Evolutionary conservation across 1,140 invertebrate species (phyloP), one percentile per base, ranked within the genome.

Genomic region (Eufriesea mexicana): DNA sequence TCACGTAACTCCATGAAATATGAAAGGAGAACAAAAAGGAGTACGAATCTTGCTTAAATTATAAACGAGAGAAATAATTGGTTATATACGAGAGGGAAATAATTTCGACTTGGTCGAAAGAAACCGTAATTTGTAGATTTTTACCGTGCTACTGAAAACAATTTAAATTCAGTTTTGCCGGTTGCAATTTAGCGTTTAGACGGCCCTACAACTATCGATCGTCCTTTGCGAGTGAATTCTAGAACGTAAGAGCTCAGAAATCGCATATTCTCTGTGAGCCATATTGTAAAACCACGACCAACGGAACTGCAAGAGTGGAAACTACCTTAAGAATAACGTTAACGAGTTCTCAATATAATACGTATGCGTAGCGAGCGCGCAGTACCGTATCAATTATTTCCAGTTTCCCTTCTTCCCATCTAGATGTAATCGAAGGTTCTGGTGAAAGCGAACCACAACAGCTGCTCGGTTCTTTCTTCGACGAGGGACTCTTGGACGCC

Each of bases 151-250:
- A 25, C 12, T 18, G 14, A 5, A 35, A 42, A 35, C 16, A 1
- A 47, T 68, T 57, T 45, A 78, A 62, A 78, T 57, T 6, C n/a
- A 54, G 10, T 20, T 20, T 18, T 42, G n/a, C 4, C 20, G 25
- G 2, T 67, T 57, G 23, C n/a, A 67, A 78, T 78, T 78, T 66
- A 9, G 7, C 12, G 25, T 79, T 70, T 61, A 71, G 71, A 79
- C 2, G 8, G 2, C 23, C 25, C 5, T 14, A 4, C 0, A 18
- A 1, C 4, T 71, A 71, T 79, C 28, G 55, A 72, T 72, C 25
- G 42, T 6, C 12, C 18, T 47, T 57, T 9, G 7, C 28, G 0
- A 18, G 51, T 9, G 47, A 47, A 35, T 67, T 78, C 49, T 45
- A 20, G 14, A 28, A 67, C 35, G 2, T 10, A 0, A 25, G 12